Evolutionary conservation across 2,113 vertebrate genomes (phyloP).

Genomic region (Cryptomyrus ogoouensis): DNA sequence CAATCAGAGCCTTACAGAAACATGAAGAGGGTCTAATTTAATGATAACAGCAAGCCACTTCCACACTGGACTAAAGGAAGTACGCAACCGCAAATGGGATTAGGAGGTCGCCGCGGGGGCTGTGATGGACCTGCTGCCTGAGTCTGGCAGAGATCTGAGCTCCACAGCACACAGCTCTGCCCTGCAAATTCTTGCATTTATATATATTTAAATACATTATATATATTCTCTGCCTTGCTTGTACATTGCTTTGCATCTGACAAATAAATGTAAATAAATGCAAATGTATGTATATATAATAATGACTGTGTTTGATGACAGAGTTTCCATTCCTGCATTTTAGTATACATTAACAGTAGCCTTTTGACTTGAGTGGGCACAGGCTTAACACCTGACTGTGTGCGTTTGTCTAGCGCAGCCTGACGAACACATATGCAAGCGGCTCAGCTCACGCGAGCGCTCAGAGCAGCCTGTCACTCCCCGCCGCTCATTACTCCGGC

Average conservation of each 20-base stretch:
- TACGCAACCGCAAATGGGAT: neutral
- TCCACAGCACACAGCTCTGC: neutral
- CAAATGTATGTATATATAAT: slow-evolving; percentile 7
- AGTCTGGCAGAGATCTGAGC: neutral
- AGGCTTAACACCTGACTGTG: neutral
- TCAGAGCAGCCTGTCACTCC: neutral
- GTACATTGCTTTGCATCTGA: neutral
- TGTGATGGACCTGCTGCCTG: neutral
- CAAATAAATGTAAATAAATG: neutral
- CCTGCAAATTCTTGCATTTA: neutral
- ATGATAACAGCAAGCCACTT: neutral
- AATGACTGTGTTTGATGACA: neutral
- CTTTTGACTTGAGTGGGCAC: neutral
- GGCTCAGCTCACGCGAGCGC: neutral
- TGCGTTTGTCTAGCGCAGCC: neutral
- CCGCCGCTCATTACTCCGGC: neutral
- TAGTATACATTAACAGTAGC: neutral
- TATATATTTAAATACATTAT: neutral
- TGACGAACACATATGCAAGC: neutral
- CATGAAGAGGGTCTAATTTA: slow-evolving; percentile 4
- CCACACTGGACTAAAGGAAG: neutral
- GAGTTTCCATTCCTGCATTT: neutral
- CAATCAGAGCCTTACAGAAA: slow-evolving; percentile 5
- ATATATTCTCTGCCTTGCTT: neutral
- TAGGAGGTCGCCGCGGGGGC: neutral